A percentile compares a stretch with the other conserved stretches of the same genome.
Conservation (phyloP, 2,113 vertebrate genomes). For the Syrrhaptes paradoxus region DNA sequence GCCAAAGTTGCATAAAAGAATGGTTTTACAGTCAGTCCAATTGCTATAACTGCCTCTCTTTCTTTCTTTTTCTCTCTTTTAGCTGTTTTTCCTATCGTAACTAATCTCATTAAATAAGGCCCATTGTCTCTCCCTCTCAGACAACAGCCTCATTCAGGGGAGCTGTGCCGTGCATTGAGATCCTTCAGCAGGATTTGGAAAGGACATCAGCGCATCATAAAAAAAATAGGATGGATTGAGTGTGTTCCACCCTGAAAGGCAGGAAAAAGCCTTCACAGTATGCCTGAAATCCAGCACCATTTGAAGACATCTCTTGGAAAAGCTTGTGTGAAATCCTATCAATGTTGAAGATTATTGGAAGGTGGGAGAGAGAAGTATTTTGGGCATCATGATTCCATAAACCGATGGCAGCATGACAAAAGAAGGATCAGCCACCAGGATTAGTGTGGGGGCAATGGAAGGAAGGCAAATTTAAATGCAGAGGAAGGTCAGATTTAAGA, state of each 20-base stretch:
- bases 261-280: constrained; percentile 19
- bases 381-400: constrained; percentile 13
- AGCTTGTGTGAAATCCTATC: constrained; percentile 42
- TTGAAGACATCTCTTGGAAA: constrained; percentile 29
- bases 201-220: constrained; percentile 25
- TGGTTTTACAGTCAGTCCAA: constrained; percentile 63
- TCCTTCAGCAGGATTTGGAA: constrained; percentile 58
- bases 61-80: constrained; percentile 38
- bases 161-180: constrained; percentile 20
- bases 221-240: constrained; percentile 43
- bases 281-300: background rate
- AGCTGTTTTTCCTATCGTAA: constrained; percentile 73
- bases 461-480: background rate
- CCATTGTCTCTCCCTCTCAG: constrained; percentile 62
- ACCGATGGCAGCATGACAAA: constrained; percentile 20
- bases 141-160: constrained; percentile 75
- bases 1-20: constrained; percentile 73
- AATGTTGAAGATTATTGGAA: background rate
- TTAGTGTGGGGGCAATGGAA: background rate
- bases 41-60: constrained; percentile 55
- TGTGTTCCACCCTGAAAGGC: constrained; percentile 40
- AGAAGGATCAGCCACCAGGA: background rate
- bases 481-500: background rate
- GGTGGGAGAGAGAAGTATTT: background rate
- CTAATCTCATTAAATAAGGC: constrained; percentile 75